Base-by-base conservation (phyloP, 1,140 invertebrate genomes). In the Habropoda laboriosa region DNA sequence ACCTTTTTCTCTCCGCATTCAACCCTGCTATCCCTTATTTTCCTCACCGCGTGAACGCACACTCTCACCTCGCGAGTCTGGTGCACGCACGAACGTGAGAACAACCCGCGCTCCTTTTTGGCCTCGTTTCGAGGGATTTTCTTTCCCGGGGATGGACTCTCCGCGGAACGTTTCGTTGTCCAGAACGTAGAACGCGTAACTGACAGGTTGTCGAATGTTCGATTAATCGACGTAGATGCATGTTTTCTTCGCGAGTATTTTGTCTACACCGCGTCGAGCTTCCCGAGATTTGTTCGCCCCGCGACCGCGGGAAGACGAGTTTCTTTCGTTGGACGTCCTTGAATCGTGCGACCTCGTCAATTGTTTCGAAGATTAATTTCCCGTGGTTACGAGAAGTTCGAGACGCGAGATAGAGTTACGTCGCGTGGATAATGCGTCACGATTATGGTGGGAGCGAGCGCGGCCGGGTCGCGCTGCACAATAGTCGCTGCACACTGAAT, bases 371-470 rank as follows among this genome's bases (percentile, higher is more conserved):
- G n/a, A n/a, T n/a, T n/a, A n/a, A n/a, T n/a, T n/a, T n/a, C n/a
- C n/a, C n/a, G n/a, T n/a, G n/a, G n/a, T n/a, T n/a, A n/a, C n/a
- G n/a, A n/a, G n/a, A n/a, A n/a, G n/a, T n/a, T n/a, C n/a, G n/a
- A n/a, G n/a, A n/a, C n/a, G n/a, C n/a, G n/a, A n/a, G n/a, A n/a
- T n/a, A n/a, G n/a, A n/a, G n/a, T n/a, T n/a, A 40, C 24, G 32
- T 55, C 61, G 61, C 24, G 49, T 27, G 10, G 73, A 68, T 67
- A 57, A 64, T 76, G 63, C 38, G 38, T 66, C 61, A 68, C 51
- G 38, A 67, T 76, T 76, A 67, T 67, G 51, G 63, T 27, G 61
- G 6, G 24, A 7, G 18, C 24, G 35, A 18, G 35, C n/a, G 45
- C 57, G 24, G 27, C 32, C 57, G 58, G 47, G 49, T 57, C 40